Conservation (phyloP, 2,888 invertebrate species). For the Tricholauxania praeusta region DNA sequence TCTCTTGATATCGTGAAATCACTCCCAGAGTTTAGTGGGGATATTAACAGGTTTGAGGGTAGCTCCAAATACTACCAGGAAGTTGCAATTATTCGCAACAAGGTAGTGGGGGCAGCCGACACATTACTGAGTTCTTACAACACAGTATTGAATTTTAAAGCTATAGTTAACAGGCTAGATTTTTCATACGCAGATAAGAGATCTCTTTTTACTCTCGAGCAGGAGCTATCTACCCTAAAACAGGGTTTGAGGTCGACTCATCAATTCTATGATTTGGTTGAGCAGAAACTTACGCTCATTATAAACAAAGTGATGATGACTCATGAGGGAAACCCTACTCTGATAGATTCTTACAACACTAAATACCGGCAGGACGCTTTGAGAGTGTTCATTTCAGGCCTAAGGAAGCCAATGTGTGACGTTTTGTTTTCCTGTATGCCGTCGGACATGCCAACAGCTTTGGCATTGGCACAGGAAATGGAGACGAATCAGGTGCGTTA, state of each 20-base stretch:
- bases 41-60: too few relatives aligned
- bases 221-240: not conserved
- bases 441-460: not conserved
- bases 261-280: not conserved
- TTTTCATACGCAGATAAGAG: not conserved
- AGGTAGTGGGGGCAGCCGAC: not conserved
- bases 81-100: not conserved
- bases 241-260: not conserved
- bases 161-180: not conserved
- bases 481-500: not conserved
- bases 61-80: not conserved
- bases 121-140: not conserved
- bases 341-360: not conserved
- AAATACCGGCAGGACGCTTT: not conserved
- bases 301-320: not conserved
- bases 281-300: not conserved
- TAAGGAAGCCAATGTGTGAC: not conserved
- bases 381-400: not conserved
- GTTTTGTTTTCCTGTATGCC: not conserved
- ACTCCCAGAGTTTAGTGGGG: too few relatives aligned
- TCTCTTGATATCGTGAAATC: too few relatives aligned
- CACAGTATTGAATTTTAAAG: not conserved
- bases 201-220: not conserved
- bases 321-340: not conserved
- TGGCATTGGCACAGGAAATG: not conserved